Evolutionary conservation across 1,140 invertebrate species (phyloP), one percentile per base, ranked within the genome.

Genomic region (Zaprionus ornatus): DNA sequence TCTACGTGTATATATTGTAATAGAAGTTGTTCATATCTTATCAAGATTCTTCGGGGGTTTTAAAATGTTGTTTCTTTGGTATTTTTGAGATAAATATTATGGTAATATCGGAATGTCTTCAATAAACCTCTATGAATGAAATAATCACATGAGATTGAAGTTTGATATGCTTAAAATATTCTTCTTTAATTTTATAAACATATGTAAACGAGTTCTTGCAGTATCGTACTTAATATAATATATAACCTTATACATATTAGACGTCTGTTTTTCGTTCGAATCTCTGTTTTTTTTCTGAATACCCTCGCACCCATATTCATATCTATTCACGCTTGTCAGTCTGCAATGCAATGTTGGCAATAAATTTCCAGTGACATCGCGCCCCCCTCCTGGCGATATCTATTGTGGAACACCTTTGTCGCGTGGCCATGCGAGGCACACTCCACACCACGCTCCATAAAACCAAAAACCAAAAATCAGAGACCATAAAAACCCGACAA

Each of bases 401-500:
- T 62, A 40, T 45, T 56, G 59, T 37, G 42, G 63, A 54, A 2
- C 62, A 79, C 52, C 61, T 82, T 74, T 84, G 82, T 72, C 81
- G 81, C 82, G 81, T 83, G 81, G 77, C 73, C 37, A 45, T 15
- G 29, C 29, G 48, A 45, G 32, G 70, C 45, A 59, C 32, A 37
- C 32, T 59, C 35, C 19, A 42, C 19, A 37, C 35, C 19, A 59
- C 12, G 19, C 71, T 74, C 68, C 60, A 61, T 27, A 19, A 37
- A 59, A 45, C n/a, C n/a, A 9, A n/a, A 45, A 45, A 45, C 19
- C 17, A 19, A n/a, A 45, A 17, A 37, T 23, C 45, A 15, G 23
- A 25, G 19, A 29, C 62, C 79, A 83, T 83, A 78, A 83, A 87
- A 80, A 78, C 62, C 54, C 45, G 19, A 23, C 71, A 78, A 80